Evolutionary conservation across 2,797 vertebrate genomes (phyloP).

Genomic region (Melanotaenia boesemani): DNA sequence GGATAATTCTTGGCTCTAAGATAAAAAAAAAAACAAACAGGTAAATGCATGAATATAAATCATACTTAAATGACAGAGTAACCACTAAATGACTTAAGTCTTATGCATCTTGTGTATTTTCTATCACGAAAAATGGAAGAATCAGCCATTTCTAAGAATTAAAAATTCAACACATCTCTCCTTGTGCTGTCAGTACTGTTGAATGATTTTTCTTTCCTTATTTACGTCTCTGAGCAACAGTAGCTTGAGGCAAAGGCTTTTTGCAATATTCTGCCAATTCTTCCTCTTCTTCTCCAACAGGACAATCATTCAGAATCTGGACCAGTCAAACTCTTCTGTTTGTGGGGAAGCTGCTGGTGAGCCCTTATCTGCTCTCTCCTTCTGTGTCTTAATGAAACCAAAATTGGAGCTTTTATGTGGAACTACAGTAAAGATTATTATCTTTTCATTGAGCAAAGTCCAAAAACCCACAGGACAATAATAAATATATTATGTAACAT

Average conservation of each 20-base stretch:
- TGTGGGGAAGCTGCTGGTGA: constrained; percentile 84
- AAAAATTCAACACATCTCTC: neutral
- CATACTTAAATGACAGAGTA: neutral
- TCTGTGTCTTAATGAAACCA: constrained; percentile 64
- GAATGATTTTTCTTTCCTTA: constrained; percentile 35
- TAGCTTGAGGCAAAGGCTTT: constrained; percentile 25
- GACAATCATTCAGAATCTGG: constrained; percentile 82
- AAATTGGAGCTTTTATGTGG: constrained; percentile 52
- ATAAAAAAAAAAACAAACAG: neutral
- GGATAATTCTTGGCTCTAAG: neutral
- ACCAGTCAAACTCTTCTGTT: constrained; percentile 81
- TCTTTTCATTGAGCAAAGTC: constrained; percentile 75
- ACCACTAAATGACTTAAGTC: constrained; percentile 1
- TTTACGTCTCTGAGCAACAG: constrained; percentile 39
- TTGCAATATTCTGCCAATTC: constrained; percentile 31
- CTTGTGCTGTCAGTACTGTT: neutral
- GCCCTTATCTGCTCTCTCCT: constrained; percentile 60
- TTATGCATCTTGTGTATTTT: constrained; percentile 11
- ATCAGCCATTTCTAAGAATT: constrained; percentile 16
- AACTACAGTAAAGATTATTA: constrained; percentile 67
- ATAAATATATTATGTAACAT: neutral
- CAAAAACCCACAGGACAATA: constrained; percentile 39
- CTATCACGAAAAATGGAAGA: constrained; percentile 12
- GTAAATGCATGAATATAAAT: too few species aligned
- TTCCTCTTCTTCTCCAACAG: constrained; percentile 65